A percentile compares a stretch with the other conserved stretches of the same genome.
phyloP scores from a whole-genome alignment of 2,797 vertebrate species.

The Ciconia nigra region DNA sequence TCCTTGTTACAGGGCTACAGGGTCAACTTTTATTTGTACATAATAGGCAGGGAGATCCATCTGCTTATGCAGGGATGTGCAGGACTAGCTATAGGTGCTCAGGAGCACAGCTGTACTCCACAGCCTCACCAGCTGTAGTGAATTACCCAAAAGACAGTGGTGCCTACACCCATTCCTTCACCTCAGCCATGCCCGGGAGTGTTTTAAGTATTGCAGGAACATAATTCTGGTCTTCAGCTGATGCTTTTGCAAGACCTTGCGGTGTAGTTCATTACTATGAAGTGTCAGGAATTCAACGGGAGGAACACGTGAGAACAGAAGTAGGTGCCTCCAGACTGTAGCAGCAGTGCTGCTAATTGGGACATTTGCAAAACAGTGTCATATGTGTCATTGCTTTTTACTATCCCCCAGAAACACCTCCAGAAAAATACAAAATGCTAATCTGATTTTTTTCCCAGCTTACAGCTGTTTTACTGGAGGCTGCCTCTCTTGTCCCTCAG shows the following conservation, averaged over 20 bases:
- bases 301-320: background rate
- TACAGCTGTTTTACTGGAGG: background rate
- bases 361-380: constrained; percentile 57
- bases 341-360: constrained; percentile 17
- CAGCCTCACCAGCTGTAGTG: background rate
- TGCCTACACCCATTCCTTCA: background rate
- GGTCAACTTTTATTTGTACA: background rate
- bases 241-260: background rate
- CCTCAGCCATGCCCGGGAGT: background rate
- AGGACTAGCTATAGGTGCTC: background rate
- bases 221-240: background rate
- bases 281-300: constrained; percentile 22
- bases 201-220: background rate
- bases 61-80: background rate
- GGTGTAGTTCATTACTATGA: background rate
- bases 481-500: background rate
- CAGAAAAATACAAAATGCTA: constrained; percentile 51
- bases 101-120: background rate
- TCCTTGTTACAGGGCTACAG: background rate
- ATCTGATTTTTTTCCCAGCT: background rate
- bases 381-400: constrained; percentile 24
- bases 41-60: background rate
- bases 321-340: background rate
- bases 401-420: constrained; percentile 50
- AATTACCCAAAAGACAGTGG: background rate